Percentiles rank a stretch among this genome's conserved stretches.
phyloP scores from a whole-genome alignment of 2,113 vertebrate species.

The Cynopterus brachyotis region DNA sequence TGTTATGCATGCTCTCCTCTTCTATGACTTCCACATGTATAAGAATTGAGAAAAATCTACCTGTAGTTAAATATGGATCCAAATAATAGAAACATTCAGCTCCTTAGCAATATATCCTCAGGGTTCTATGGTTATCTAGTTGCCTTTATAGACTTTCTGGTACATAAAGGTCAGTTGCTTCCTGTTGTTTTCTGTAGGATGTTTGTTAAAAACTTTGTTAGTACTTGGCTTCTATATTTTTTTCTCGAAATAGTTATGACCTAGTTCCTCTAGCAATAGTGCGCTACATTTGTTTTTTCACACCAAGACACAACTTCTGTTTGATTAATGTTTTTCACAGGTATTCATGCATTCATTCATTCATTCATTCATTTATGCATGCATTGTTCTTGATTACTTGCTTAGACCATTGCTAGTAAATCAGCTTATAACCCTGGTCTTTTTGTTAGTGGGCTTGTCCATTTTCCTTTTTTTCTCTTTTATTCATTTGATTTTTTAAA shows the following conservation, averaged over 20 bases:
- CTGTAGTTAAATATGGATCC: background rate
- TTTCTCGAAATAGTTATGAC: background rate
- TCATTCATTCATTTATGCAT: too few species aligned
- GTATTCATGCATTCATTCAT: background rate
- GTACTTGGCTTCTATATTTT: background rate
- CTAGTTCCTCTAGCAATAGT: background rate
- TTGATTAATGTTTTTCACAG: background rate
- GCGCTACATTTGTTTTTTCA: background rate
- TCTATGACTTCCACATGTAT: background rate
- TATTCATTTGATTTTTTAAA: background rate
- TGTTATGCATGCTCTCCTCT: too few species aligned
- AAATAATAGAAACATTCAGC: background rate
- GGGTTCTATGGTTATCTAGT: background rate
- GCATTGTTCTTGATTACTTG: background rate
- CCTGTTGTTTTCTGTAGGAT: background rate
- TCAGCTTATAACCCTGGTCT: background rate
- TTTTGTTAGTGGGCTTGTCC: background rate
- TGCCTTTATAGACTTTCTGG: background rate
- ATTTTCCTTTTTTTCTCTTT: background rate
- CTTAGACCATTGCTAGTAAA: background rate
- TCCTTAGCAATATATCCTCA: background rate
- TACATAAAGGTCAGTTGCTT: background rate
- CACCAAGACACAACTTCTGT: background rate
- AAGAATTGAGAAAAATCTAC: background rate
- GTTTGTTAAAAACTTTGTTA: background rate